Conservation (phyloP, 2,888 invertebrate genomes). For the Athalia circularis region DNA sequence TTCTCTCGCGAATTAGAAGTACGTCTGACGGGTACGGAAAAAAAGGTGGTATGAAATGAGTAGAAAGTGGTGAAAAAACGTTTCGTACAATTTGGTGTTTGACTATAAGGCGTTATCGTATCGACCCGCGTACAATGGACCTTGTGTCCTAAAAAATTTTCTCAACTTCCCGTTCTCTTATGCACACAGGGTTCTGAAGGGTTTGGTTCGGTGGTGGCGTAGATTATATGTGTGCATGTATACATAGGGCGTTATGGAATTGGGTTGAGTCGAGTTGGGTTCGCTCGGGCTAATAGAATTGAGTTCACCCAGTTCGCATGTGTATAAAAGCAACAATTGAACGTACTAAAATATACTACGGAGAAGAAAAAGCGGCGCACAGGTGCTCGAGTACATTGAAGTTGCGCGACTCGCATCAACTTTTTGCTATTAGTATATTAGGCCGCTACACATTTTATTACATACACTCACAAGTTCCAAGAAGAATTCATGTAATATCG, state of each 20-base stretch:
- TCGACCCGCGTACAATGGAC: too few relatives aligned
- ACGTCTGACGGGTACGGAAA: neutral
- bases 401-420: too few relatives aligned
- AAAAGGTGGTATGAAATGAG: neutral
- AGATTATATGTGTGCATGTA: too few relatives aligned
- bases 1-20: too few relatives aligned
- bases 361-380: too few relatives aligned
- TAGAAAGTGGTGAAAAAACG: neutral
- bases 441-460: too few relatives aligned
- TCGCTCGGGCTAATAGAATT: slow-evolving; percentile 17
- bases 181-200: neutral
- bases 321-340: slow-evolving; percentile 25
- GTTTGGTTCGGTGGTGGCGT: neutral
- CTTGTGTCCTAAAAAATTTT: slow-evolving; percentile 7
- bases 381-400: too few relatives aligned
- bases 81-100: slow-evolving; percentile 20
- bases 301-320: slow-evolving; percentile 7
- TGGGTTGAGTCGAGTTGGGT: slow-evolving; percentile 16
- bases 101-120: neutral
- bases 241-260: neutral
- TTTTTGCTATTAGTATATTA: too few relatives aligned
- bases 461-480: too few relatives aligned
- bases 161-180: slow-evolving; percentile 14
- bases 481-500: too few relatives aligned
- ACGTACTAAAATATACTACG: neutral